phyloP scores from a whole-genome alignment of 2,113 vertebrate genomes.

The Circaetus cinerascens region DNA sequence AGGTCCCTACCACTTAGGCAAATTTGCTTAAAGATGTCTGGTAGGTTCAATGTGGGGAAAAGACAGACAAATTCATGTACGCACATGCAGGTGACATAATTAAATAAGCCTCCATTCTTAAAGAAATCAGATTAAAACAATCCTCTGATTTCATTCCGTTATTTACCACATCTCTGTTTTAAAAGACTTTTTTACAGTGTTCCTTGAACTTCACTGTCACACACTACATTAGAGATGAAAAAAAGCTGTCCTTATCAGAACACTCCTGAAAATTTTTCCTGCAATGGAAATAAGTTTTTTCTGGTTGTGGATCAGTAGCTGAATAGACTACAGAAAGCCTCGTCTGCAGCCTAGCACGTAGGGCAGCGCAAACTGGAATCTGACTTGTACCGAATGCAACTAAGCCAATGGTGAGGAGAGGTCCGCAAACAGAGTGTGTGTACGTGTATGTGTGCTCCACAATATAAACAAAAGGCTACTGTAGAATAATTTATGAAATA shows the following conservation, averaged over 20 bases:
- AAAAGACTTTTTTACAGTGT: background rate
- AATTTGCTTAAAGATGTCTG: background rate
- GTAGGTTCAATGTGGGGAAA: background rate
- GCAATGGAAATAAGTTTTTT: background rate
- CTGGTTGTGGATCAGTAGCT: background rate
- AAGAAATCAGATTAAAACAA: background rate
- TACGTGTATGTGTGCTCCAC: rapidly evolving
- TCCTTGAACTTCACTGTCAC: background rate
- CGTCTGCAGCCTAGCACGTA: background rate
- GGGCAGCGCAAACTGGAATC: background rate
- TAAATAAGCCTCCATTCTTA: background rate
- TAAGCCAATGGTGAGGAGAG: background rate
- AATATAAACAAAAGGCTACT: background rate
- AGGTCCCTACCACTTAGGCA: background rate
- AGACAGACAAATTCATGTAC: background rate
- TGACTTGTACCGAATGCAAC: background rate
- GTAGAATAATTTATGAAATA: background rate
- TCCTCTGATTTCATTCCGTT: background rate
- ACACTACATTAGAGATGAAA: background rate
- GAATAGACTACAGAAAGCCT: background rate
- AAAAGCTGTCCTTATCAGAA: background rate
- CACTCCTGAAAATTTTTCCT: background rate
- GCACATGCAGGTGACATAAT: background rate
- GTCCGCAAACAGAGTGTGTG: background rate
- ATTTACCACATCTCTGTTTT: background rate